These are phyloP conservation scores for Hydraecia micacea DNA, from an alignment of 2,888 invertebrate species.

Conservation along the genomic window DNA sequence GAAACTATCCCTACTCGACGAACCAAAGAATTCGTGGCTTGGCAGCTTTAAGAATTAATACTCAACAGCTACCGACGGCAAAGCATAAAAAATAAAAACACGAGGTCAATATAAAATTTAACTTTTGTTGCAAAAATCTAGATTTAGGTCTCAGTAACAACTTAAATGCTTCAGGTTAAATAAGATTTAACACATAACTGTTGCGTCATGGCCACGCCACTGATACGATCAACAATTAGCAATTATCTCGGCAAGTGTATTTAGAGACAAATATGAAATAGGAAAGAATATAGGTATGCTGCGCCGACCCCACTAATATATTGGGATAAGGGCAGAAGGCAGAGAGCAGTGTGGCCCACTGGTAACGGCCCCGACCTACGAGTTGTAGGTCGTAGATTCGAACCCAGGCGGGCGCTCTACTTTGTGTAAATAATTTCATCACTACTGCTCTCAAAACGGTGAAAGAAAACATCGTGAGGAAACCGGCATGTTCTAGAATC, in stretches of 20 bases:
- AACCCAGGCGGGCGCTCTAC: no score
- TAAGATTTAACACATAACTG: conserved; percentile 9
- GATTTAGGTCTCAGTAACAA: conserved; percentile 4
- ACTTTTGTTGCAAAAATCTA: conserved; percentile 18
- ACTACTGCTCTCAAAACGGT: no score
- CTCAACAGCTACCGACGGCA: no score
- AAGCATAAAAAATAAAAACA: not conserved
- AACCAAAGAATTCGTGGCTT: not conserved
- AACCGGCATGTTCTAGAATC: no score
- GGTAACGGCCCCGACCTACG: no score
- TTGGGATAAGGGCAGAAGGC: no score
- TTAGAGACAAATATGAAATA: not conserved
- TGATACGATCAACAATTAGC: conserved; percentile 23
- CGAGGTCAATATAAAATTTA: not conserved
- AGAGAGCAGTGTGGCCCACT: no score
- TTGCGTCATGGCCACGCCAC: conserved; percentile 8
- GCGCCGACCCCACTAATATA: not conserved
- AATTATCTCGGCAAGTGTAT: not conserved
- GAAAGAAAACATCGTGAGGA: no score
- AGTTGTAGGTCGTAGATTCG: no score
- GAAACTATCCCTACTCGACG: not conserved
- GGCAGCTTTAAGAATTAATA: not conserved
- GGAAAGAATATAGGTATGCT: not conserved
- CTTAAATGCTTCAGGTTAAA: not conserved
- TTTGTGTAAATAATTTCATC: no score